Base-by-base conservation (phyloP, 2,113 vertebrate species). In the Polypterus bichir region DNA sequence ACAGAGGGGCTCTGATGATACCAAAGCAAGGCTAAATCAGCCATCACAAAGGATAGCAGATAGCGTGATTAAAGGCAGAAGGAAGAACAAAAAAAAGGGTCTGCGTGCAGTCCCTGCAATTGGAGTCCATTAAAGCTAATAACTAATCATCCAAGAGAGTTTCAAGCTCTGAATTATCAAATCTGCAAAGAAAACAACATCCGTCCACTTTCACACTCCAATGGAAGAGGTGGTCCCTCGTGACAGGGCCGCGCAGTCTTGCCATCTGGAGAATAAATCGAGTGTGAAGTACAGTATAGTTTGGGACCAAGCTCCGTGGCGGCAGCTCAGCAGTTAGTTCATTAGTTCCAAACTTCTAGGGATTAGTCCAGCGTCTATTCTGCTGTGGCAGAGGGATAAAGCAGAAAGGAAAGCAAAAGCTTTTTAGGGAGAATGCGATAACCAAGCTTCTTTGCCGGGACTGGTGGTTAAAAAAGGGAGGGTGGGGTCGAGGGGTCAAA, bases 201-300 rank as follows among this genome's bases (percentile, higher is more conserved):
- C 83, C 82, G 74, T 86, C 88, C 89, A 89, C 89, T 91, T 91
- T 91, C 89, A 89, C 87, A 90, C 89, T 88, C 83, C 88, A 91
- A 79, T 89, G 90, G 86, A 86, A 86, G 85, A 90, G 84, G 88
- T 84, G 91, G 89, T 91, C 91, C 91, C 89, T 88, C 83, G 75
- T 78, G 88, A 81, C 87, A 55, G 89, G 89, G 83, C 79, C 81
- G 85, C 79, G 77, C 85, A 88, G 88, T 91, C 88, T 82, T 77
- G 87, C 95, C 95, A 97, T 97, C 95, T 97, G 95, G 94, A 97
- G 93, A 94, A 90, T 92, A 96, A 98, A 97, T 97, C 89, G 91
- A 94, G 94, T 97, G 95, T 97, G 94, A 98, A 97, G 94, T 97
- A 96, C 93, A 96, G 95, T 96, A 96, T 91, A 93, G 95, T 96